A percentile compares a stretch with the other conserved stretches of the same genome.
phyloP scores from a whole-genome alignment of 2,797 vertebrate genomes.

The Eptatretus atami region DNA sequence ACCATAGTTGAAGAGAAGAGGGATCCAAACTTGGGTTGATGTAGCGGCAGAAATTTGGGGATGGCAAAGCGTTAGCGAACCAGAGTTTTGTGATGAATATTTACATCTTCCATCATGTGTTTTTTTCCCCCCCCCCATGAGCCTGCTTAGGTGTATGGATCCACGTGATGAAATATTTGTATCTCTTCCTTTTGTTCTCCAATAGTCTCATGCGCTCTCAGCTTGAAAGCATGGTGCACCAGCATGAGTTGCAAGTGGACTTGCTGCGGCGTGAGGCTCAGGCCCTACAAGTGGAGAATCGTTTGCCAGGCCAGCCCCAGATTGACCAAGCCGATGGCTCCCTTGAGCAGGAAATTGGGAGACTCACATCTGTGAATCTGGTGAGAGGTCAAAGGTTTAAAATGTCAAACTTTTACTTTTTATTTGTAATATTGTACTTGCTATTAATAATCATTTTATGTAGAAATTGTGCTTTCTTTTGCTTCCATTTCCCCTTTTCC shows the following conservation, averaged over 20 bases:
- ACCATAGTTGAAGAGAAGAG: no score
- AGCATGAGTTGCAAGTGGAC: conserved; percentile 49
- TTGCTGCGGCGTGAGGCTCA: conserved; percentile 51
- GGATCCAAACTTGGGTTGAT: no score
- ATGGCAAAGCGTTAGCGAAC: no score
- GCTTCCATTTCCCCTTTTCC: neutral
- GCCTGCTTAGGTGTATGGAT: no score
- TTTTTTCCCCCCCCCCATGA: no score
- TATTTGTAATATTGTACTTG: neutral
- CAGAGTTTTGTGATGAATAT: neutral
- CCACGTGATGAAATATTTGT: neutral
- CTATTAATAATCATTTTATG: neutral
- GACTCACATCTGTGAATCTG: conserved; percentile 86
- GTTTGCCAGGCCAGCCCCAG: conserved; percentile 77
- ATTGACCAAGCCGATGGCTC: conserved; percentile 87
- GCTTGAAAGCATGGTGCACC: conserved; percentile 53
- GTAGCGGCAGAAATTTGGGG: no score
- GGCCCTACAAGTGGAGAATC: conserved; percentile 75
- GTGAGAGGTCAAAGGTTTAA: conserved; percentile 17
- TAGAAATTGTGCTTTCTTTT: neutral
- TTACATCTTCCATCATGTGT: neutral
- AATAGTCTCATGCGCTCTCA: conserved; percentile 62
- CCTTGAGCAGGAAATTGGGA: conserved; percentile 82
- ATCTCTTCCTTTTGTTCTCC: neutral
- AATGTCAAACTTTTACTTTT: neutral